Conservation (phyloP, 2,797 vertebrate genomes). For the Poeciliopsis gracilis region DNA sequence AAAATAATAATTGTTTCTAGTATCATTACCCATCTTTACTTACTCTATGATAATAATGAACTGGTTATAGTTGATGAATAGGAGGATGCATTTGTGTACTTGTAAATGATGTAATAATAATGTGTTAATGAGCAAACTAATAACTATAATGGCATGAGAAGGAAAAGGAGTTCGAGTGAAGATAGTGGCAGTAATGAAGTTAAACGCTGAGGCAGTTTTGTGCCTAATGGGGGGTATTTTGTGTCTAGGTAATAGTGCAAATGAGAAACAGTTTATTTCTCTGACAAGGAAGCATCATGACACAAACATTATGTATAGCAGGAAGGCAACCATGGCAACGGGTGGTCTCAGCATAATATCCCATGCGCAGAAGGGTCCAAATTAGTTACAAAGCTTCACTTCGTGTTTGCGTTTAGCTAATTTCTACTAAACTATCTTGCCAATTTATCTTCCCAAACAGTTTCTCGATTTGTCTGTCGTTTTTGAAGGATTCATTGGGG, state of each 20-base stretch:
- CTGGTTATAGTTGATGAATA: conserved; percentile 23
- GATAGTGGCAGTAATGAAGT: conserved; percentile 16
- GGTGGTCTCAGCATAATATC: conserved; percentile 55
- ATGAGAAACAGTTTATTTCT: conserved; percentile 39
- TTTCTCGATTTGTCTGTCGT: conserved; percentile 50
- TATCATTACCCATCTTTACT: neutral
- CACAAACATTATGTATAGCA: conserved; percentile 35
- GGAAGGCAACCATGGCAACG: conserved; percentile 57
- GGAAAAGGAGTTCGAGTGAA: conserved; percentile 14
- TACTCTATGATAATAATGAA: conserved; percentile 32
- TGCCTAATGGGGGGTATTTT: conserved; percentile 38
- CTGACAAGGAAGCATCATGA: conserved; percentile 34
- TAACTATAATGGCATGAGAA: conserved; percentile 29
- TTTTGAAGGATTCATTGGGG: conserved; percentile 44
- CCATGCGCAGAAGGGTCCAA: conserved; percentile 48
- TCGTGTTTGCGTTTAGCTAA: conserved; percentile 60
- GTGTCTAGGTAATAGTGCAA: conserved; percentile 34
- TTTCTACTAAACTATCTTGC: conserved; percentile 59
- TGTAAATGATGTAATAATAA: conserved; percentile 28
- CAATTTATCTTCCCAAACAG: conserved; percentile 55
- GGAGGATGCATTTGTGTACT: conserved; percentile 14
- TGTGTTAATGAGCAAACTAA: conserved; percentile 43
- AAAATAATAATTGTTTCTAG: conserved; percentile 9
- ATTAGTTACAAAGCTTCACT: conserved; percentile 57
- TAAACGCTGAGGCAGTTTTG: conserved; percentile 26